These are phyloP conservation scores for Palythoa grandis DNA, from an alignment of 92 coral and sea anemone species.

Conservation along the genomic window DNA sequence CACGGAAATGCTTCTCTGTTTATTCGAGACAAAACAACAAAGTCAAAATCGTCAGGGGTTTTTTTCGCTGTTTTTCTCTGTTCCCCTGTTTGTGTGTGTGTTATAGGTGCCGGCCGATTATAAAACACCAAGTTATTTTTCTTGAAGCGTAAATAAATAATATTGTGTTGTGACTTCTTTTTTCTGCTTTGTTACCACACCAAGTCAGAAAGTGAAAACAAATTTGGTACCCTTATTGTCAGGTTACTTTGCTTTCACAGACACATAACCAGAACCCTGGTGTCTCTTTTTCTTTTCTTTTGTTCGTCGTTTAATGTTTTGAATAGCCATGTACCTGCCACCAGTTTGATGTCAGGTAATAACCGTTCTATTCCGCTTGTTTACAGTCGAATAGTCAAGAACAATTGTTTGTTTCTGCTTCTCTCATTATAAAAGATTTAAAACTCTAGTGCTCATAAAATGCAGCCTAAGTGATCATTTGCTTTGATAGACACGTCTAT, in stretches of 20 bases:
- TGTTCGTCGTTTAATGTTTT: background rate
- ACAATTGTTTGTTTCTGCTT: slow-evolving; percentile 32
- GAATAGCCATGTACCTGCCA: background rate
- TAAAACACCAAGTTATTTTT: no score
- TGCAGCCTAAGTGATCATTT: slow-evolving; percentile 30
- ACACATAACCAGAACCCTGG: background rate
- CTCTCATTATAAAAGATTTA: slow-evolving; percentile 41
- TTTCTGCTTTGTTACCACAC: background rate
- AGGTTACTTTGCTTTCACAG: background rate
- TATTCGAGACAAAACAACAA: background rate
- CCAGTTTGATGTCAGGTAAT: slow-evolving; percentile 17
- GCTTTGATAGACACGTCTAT: slow-evolving; percentile 21
- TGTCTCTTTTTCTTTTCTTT: background rate
- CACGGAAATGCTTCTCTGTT: background rate
- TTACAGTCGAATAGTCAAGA: slow-evolving; percentile 28
- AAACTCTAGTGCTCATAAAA: slow-evolving; percentile 41
- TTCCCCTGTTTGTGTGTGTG: background rate
- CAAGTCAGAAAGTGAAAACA: background rate
- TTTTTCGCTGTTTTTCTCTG: background rate
- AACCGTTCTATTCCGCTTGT: slow-evolving; percentile 2
- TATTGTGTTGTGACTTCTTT: background rate
- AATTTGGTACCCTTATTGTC: background rate
- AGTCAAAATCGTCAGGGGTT: background rate
- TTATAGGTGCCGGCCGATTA: background rate
- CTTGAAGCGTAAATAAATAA: background rate